Percentiles rank a stretch among this genome's conserved stretches.
Evolutionary conservation across 64 coral and sea anemone genomes (phyloP).

Genomic region (Montipora efflorescens): DNA sequence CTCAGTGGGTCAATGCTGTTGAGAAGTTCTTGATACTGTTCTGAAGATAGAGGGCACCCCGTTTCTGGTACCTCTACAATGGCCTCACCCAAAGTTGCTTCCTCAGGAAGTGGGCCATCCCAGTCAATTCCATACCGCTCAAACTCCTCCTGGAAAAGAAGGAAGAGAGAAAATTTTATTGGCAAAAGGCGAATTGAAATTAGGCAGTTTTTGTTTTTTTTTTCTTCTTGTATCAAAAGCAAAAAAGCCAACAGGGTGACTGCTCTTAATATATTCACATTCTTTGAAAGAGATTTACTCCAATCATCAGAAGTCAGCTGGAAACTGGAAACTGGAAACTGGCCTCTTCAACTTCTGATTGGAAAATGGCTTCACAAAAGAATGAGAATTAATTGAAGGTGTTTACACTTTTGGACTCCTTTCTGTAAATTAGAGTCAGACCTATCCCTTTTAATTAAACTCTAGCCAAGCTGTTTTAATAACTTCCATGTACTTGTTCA

Average conservation of each 20-base stretch:
- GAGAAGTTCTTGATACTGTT: constrained; percentile 18
- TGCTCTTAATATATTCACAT: neutral
- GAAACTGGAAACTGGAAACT: neutral
- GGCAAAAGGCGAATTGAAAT: neutral
- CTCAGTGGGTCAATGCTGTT: constrained; percentile 30
- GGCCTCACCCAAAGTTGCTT: neutral
- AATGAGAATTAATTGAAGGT: too few species aligned
- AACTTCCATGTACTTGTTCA: too few species aligned
- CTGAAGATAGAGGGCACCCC: constrained; percentile 18
- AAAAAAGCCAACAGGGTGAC: neutral
- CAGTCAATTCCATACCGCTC: constrained; percentile 27
- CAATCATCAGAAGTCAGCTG: neutral
- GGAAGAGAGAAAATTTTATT: neutral
- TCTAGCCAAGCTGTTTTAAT: too few species aligned
- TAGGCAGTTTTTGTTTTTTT: neutral
- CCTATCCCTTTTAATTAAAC: too few species aligned
- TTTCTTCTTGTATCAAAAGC: neutral
- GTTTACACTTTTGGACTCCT: too few species aligned
- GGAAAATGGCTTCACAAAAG: too few species aligned
- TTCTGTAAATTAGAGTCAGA: too few species aligned
- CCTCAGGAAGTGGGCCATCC: constrained; percentile 26
- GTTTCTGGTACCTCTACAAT: constrained; percentile 28
- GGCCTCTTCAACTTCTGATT: too few species aligned
- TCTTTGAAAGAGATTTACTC: neutral
- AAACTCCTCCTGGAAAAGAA: neutral